Evolutionary conservation across 2,797 vertebrate species (phyloP), one percentile per base, ranked within the genome.

Genomic region (Tragelaphus eurycerus): DNA sequence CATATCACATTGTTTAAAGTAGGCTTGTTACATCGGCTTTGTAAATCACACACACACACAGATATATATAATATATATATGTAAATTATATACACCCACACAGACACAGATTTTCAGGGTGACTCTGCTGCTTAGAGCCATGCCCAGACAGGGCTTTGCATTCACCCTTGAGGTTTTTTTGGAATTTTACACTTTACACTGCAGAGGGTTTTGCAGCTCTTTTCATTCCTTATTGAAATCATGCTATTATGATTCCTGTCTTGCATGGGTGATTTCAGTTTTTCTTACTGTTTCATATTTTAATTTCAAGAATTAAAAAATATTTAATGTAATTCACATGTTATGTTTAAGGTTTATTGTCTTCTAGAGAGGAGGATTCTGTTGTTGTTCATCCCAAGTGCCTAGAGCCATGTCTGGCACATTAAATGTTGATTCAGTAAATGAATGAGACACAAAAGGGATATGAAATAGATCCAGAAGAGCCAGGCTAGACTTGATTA

Each of bases 1-100:
- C 79, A 91, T 25, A 81, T 79, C 21, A 62, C 23, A 60, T 19
- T 88, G 59, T 96, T 96, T 92, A 92, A 96, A 96, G 38, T n/a
- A 88, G 62, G 34, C 4, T 97, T 74, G 38, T 74, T 96, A 84
- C 9, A 13, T 14, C 6, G 12, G 31, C 46, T 90, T 90, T 78
- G 48, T 55, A 81, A 95, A 83, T 38, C 16, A 23, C 9, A 29
- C 7, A 76, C 25, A 54, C 6, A 43, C 29, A 38, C 3, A 48
- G 7, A 76, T 2, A 38, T 23, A 13, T 12, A 48, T 34, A 48
- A 50, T 10, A 1, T 78, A 48, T 34, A n/a, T 27, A 29, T 52
- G 21, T 74, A 29, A 29, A 55, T 31, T 34, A 55, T 83, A 38
- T 8, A 54, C 43, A 88, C 60, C 50, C 46, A 87, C 23, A 15